These are phyloP conservation scores for Chromoteleia sp. DNA, from an alignment of 2,888 invertebrate genomes.

Conservation along the genomic window DNA sequence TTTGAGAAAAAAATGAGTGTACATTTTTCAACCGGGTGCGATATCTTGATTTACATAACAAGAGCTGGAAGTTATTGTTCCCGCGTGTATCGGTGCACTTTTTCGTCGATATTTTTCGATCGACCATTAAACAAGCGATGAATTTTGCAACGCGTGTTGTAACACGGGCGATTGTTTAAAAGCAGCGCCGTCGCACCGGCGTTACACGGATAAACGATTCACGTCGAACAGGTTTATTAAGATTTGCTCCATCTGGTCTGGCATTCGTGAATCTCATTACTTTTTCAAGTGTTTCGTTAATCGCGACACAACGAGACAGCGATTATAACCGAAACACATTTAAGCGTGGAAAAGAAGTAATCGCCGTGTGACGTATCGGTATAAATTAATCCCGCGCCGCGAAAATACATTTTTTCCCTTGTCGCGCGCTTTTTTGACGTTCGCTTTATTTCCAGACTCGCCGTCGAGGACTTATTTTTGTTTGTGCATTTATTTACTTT, in stretches of 20 bases:
- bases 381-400: background rate
- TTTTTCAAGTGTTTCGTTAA: conserved; percentile 22
- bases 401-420: conserved; percentile 16
- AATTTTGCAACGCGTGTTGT: conserved; percentile 33
- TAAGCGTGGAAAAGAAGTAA: background rate
- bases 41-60: conserved; percentile 32
- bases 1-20: too few relatives aligned
- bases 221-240: conserved; percentile 45
- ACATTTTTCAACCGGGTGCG: too few relatives aligned
- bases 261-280: conserved; percentile 24
- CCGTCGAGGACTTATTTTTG: conserved; percentile 28
- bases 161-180: conserved; percentile 27
- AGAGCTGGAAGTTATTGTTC: conserved; percentile 12
- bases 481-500: conserved; percentile 33
- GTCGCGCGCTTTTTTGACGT: conserved; percentile 12
- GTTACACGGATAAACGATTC: conserved; percentile 26
- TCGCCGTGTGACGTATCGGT: background rate
- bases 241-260: conserved; percentile 24
- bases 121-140: conserved; percentile 22
- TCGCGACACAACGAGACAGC: conserved; percentile 4
- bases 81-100: conserved; percentile 21
- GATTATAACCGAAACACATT: background rate
- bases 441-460: conserved; percentile 29
- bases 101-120: conserved; percentile 30
- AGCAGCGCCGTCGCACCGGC: background rate